Percentiles rank a stretch among this genome's conserved stretches.
Evolutionary conservation across 2,113 vertebrate species (phyloP).

Genomic region (Nicator chloris): DNA sequence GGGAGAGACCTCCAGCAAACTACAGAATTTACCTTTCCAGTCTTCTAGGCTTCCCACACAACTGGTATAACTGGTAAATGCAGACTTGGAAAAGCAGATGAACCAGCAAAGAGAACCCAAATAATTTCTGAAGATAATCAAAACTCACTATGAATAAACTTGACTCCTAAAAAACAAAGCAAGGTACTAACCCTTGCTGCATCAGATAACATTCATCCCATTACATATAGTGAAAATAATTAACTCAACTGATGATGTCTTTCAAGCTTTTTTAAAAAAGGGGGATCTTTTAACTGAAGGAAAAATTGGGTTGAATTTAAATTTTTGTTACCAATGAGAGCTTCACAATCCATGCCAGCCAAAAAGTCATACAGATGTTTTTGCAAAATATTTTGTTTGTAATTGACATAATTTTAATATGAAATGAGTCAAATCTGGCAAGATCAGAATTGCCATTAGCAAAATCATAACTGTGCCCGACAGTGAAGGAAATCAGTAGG

Average conservation of each 20-base stretch:
- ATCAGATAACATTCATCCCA: not conserved
- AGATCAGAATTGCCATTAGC: not conserved
- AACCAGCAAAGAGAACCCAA: not conserved
- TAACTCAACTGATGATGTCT: not conserved
- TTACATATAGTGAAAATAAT: not conserved
- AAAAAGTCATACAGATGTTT: not conserved
- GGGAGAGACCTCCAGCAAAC: not conserved
- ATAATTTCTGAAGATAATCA: not conserved
- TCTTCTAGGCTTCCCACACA: not conserved
- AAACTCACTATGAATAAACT: not conserved
- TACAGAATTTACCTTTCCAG: not conserved
- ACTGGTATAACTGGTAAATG: not conserved
- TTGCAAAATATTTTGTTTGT: not conserved
- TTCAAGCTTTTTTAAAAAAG: not conserved
- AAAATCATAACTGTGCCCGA: not conserved
- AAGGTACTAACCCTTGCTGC: not conserved
- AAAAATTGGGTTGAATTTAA: not conserved
- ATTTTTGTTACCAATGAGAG: not conserved
- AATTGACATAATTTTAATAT: not conserved
- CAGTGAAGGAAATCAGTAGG: not conserved
- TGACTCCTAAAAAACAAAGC: not conserved
- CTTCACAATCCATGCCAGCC: not conserved
- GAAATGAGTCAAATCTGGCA: not conserved
- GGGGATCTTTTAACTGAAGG: not conserved
- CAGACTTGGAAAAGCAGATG: not conserved